These are phyloP conservation scores for Orthosia gracilis DNA, from an alignment of 2,888 invertebrate species.

Conservation along the genomic window DNA sequence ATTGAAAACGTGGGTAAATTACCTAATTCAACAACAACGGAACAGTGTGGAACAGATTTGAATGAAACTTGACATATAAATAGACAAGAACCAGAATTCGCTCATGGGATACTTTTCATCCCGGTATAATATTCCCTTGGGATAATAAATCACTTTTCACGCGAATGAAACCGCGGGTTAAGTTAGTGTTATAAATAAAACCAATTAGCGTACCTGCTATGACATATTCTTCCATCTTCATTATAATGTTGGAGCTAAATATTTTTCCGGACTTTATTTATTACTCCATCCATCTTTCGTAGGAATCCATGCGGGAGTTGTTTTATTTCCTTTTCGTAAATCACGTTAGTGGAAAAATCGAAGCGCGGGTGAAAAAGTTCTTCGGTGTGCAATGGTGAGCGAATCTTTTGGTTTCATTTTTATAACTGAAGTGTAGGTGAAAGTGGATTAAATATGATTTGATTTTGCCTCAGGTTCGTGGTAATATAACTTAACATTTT, in stretches of 20 bases:
- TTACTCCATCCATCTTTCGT: slow-evolving; percentile 56
- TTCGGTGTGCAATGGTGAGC: slow-evolving; percentile 87
- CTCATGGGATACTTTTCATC: no score
- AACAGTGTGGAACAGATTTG: no score
- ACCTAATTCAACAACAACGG: no score
- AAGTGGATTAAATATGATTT: neutral
- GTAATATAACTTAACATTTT: neutral
- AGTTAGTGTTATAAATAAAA: neutral
- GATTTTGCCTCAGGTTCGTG: neutral
- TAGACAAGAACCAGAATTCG: no score
- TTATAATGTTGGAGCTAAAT: slow-evolving; percentile 44
- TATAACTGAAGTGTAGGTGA: neutral
- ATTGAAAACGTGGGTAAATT: no score
- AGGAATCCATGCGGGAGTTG: slow-evolving; percentile 88
- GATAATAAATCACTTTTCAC: no score
- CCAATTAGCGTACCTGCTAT: slow-evolving; percentile 7
- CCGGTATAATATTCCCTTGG: no score
- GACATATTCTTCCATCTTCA: slow-evolving; percentile 36
- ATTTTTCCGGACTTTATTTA: slow-evolving; percentile 49
- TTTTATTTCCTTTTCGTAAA: slow-evolving; percentile 88
- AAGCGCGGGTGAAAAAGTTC: slow-evolving; percentile 85
- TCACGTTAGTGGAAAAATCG: slow-evolving; percentile 86
- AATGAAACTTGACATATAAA: no score
- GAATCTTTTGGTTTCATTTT: slow-evolving; percentile 18
- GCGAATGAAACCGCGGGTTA: no score